Evolutionary conservation across 2,888 invertebrate genomes (phyloP).

Genomic region (Eupithecia tripunctaria): DNA sequence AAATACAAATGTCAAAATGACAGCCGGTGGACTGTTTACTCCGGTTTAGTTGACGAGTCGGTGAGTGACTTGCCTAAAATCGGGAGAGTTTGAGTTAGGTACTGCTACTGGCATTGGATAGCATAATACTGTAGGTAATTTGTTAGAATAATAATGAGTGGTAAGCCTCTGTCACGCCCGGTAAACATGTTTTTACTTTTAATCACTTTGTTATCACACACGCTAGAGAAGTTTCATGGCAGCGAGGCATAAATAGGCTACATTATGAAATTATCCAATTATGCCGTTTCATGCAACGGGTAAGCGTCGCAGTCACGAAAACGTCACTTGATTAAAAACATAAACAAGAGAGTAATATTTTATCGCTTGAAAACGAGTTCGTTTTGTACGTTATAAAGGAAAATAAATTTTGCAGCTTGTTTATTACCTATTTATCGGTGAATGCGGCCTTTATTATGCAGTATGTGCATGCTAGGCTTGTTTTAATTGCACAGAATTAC

Average conservation of each 20-base stretch:
- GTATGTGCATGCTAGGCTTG: slow-evolving; percentile 13
- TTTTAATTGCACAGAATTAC: slow-evolving; percentile 14
- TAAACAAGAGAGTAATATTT: slow-evolving; percentile 55
- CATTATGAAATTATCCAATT: slow-evolving; percentile 47
- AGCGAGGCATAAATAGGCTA: slow-evolving; percentile 24
- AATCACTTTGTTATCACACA: slow-evolving; percentile 37
- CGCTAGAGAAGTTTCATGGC: slow-evolving; percentile 31
- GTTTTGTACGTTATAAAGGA: slow-evolving; percentile 35
- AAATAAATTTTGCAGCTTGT: slow-evolving; percentile 39
- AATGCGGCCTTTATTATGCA: slow-evolving; percentile 37
- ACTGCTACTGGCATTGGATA: not conserved
- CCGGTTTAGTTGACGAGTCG: not conserved
- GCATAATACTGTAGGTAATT: slow-evolving; percentile 10
- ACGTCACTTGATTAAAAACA: slow-evolving; percentile 67
- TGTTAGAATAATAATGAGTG: slow-evolving; percentile 21
- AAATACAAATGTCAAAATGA: slow-evolving; percentile 8
- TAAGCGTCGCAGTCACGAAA: slow-evolving; percentile 63
- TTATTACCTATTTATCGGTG: slow-evolving; percentile 41
- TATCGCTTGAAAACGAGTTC: slow-evolving; percentile 47
- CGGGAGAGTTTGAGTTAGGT: not conserved
- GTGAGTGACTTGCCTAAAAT: not conserved
- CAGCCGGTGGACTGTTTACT: slow-evolving; percentile 4
- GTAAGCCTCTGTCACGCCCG: slow-evolving; percentile 16
- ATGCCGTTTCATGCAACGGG: slow-evolving; percentile 53
- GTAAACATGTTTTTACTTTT: slow-evolving; percentile 32